These are phyloP conservation scores for Pontoporia blainvillei DNA, from an alignment of 2,113 vertebrate species.

Conservation along the genomic window DNA sequence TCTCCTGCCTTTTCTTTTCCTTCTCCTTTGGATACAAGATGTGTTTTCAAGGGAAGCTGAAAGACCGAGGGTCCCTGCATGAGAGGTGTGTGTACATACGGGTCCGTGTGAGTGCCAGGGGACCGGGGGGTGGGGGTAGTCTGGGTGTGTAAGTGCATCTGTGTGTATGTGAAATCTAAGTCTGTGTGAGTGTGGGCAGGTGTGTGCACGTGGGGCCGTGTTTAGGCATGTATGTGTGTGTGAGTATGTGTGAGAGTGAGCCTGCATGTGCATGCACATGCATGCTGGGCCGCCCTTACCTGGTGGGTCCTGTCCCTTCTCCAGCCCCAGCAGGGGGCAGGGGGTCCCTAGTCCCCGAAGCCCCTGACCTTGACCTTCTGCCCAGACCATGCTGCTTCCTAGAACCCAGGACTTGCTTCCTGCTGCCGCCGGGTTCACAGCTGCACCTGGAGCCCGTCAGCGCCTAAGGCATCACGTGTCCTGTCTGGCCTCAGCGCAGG, in stretches of 20 bases:
- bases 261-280: too few species aligned
- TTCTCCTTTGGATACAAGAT: background rate
- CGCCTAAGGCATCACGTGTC: rapidly evolving
- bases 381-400: background rate
- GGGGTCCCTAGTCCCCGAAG: background rate
- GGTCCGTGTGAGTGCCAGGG: background rate
- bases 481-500: too few species aligned
- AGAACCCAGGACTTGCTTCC: background rate
- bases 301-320: background rate
- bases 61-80: background rate
- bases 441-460: background rate
- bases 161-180: background rate
- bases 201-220: background rate
- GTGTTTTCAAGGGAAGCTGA: background rate
- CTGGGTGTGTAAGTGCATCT: background rate
- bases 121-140: background rate
- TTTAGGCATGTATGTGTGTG: background rate
- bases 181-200: background rate
- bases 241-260: rapidly evolving
- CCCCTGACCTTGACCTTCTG: background rate
- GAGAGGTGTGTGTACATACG: background rate
- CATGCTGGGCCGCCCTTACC: background rate
- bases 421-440: background rate
- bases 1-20: background rate
- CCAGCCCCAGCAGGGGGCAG: too few species aligned